Base-by-base conservation (phyloP, 92 coral and sea anemone genomes). In the Zoanthus sansibaricus region DNA sequence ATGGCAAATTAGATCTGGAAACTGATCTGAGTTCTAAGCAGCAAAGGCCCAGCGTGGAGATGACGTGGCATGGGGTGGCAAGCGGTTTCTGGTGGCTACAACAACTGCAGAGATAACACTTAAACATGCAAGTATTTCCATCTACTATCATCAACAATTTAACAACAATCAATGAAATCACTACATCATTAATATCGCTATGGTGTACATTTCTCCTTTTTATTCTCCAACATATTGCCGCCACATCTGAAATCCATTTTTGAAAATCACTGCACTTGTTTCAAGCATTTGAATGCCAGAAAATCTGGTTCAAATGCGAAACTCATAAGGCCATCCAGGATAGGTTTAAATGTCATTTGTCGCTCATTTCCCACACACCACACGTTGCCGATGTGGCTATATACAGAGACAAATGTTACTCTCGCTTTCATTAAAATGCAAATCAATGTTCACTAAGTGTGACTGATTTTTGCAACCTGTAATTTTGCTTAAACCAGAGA, bases 31-130 rank as follows among this genome's bases (percentile, higher is more conserved):
- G 8, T 31, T 51, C 71, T 14, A 3, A 3, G 17, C 32, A 32
- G 33, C 9, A 44, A 55, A 14, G 42, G 51, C 48, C 9, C 1
- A 5, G 52, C 20, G 13, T 61, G 72, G 12, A 62, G 84, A 49
- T 79, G 74, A 45, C 84, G 3, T 0, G 84, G 73, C 58, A n/a
- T 7, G n/a, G 45, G 83, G 73, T 62, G 84, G 84, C 84, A 42
- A n/a, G 18, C 5, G 5, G 84, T 44, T 79, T 55, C 56, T 2
- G 44, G 30, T 59, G 64, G 74, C 84, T 62, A 32, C 18, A 58
- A 79, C 84, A 79, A 55, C 84, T 79, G 84, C 16, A 21, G 45
- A 79, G 21, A 79, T 6, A 78, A 78, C 15, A 79, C 84, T 79
- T 59, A 79, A 79, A 61, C 82, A 78, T 44, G 59, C 84, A 79